Base-by-base conservation (phyloP, 2,797 vertebrate species). In the Argya squamiceps region DNA sequence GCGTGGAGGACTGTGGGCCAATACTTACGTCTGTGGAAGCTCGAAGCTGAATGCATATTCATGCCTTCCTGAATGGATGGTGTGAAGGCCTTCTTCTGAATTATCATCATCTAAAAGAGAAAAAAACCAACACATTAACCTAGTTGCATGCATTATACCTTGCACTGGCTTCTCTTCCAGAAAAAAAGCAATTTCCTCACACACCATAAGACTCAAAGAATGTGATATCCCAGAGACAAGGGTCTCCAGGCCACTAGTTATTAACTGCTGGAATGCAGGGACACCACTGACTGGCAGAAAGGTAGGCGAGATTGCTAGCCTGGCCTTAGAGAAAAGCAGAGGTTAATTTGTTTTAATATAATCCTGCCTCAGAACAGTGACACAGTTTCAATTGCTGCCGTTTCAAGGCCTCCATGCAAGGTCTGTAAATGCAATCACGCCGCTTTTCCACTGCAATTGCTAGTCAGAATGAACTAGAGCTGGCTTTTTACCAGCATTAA, bases 31-130 rank as follows among this genome's bases (percentile, higher is more conserved):
- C 97, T 99, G 99, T 97, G 99, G 99, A 98, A 99, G 99, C 98
- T 99, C 99, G 9, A 99, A 99, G 98, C 99, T 99, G 98, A 99
- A 99, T 88, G 99, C 99, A 97, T 99, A 99, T 98, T 99, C 99
- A 23, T 99, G 99, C 75, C 99, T 96, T 97, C 99, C 99, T 76
- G 99, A 98, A 97, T 98, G 99, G 95, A 99, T 99, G 77, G 98
- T 98, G 84, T 99, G 98, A 96, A 99, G 98, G 64, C 98, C 98
- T 95, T 99, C 99, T 97, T 99, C 99, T 2, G 98, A 99, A 97
- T 98, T 98, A 87, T 99, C 99, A 92, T 98, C 98, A 56, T 98
- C 98, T 98, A 79, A 32, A 89, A 96, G 20, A 73, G 4, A 56
- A 27, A 76, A 16, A 29, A 60, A 41, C 1, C 52, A 89, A 67